phyloP scores from a whole-genome alignment of 2,888 invertebrate species.

The Boloria euphrosyne region DNA sequence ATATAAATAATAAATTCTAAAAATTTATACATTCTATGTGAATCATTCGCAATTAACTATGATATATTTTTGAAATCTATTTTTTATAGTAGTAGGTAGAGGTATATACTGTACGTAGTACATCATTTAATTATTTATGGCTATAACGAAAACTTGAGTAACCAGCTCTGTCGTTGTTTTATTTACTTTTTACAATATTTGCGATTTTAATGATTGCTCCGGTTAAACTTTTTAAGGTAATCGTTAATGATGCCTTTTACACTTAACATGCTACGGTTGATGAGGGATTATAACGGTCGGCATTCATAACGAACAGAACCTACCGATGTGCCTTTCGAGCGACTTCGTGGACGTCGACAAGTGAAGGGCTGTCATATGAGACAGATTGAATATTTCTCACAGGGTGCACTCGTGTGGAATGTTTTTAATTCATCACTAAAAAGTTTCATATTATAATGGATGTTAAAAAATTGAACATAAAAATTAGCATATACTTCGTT shows the following conservation, averaged over 20 bases:
- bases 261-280: slow-evolving; percentile 71
- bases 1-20: no score
- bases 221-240: slow-evolving; percentile 78
- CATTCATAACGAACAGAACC: slow-evolving; percentile 58
- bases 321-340: slow-evolving; percentile 54
- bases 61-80: no score
- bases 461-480: slow-evolving; percentile 54
- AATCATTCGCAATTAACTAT: no score
- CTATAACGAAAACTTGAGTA: slow-evolving; percentile 78
- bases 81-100: slow-evolving; percentile 34
- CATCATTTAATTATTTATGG: slow-evolving; percentile 78
- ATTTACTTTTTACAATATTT: slow-evolving; percentile 74
- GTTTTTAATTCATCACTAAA: slow-evolving; percentile 58
- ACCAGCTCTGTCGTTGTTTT: slow-evolving; percentile 70
- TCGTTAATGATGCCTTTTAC: slow-evolving; percentile 80
- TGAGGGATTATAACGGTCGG: slow-evolving; percentile 76
- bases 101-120: slow-evolving; percentile 68
- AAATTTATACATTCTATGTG: no score
- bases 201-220: slow-evolving; percentile 78
- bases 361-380: slow-evolving; percentile 78
- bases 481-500: slow-evolving; percentile 66
- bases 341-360: slow-evolving; percentile 51
- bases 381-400: slow-evolving; percentile 69
- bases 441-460: slow-evolving; percentile 48
- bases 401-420: slow-evolving; percentile 65